These are phyloP conservation scores for Dinocampus coccinellae DNA, from an alignment of 2,888 invertebrate genomes.

Conservation along the genomic window DNA sequence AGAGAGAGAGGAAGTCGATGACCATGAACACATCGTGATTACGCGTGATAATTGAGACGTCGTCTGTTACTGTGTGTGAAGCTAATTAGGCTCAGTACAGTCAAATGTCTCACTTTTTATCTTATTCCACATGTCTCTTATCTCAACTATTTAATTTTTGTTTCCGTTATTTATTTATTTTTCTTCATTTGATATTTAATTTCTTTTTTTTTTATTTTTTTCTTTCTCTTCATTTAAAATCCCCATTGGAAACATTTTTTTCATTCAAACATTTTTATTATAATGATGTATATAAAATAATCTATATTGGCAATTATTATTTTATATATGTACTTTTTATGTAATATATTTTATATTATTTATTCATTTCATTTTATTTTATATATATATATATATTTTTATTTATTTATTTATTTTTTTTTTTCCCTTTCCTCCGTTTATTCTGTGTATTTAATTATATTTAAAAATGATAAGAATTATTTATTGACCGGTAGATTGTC, in stretches of 20 bases:
- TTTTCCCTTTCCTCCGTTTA: too few relatives aligned
- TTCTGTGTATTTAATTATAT: neutral
- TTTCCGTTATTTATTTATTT: too few relatives aligned
- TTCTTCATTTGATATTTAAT: too few relatives aligned
- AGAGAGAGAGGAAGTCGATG: neutral
- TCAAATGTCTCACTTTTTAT: slow-evolving; percentile 4
- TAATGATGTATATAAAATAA: slow-evolving; percentile 1
- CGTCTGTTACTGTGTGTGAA: slow-evolving; percentile 2
- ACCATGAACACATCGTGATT: slow-evolving; percentile 21
- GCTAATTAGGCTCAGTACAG: slow-evolving; percentile 14
- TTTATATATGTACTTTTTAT: too few relatives aligned
- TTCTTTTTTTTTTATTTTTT: too few relatives aligned
- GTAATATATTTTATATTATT: too few relatives aligned
- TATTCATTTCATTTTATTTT: too few relatives aligned
- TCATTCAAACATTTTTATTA: slow-evolving; percentile 1
- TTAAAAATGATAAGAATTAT: neutral
- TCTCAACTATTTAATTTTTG: neutral
- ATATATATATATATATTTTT: too few relatives aligned
- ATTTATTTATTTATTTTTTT: neutral
- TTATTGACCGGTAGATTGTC: neutral
- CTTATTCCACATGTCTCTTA: neutral
- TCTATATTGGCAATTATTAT: neutral
- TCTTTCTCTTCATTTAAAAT: too few relatives aligned
- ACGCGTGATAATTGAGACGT: slow-evolving; percentile 25
- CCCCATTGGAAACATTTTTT: neutral